These are phyloP conservation scores for Tanytarsus gracilentus DNA, from an alignment of 2,888 invertebrate genomes.

Conservation along the genomic window DNA sequence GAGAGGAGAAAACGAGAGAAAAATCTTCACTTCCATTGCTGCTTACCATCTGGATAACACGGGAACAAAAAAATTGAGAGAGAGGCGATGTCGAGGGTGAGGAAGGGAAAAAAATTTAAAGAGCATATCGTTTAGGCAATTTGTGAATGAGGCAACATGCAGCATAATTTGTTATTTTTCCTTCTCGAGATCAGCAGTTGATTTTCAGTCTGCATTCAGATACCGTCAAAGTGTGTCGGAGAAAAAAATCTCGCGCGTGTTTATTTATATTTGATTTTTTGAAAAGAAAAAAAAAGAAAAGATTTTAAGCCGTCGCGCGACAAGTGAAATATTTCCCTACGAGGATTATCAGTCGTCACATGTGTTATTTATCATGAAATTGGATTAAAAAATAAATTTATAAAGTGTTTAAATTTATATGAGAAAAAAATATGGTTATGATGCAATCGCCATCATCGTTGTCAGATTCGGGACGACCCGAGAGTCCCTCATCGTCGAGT, in stretches of 20 bases:
- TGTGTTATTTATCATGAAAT: background rate
- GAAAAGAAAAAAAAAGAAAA: background rate
- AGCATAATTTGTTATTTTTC: constrained; percentile 26
- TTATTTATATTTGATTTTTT: background rate
- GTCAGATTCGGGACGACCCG: constrained; percentile 35
- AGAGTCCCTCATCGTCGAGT: constrained; percentile 40
- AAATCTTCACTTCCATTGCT: too few relatives aligned
- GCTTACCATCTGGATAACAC: too few relatives aligned
- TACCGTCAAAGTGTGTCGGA: constrained; percentile 16
- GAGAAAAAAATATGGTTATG: constrained; percentile 40
- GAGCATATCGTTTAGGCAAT: constrained; percentile 17
- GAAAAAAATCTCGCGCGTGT: background rate
- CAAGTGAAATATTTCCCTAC: constrained; percentile 6
- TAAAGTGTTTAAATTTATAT: background rate
- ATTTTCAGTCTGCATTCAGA: constrained; percentile 25
- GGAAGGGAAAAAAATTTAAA: constrained; percentile 20
- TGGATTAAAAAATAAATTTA: background rate
- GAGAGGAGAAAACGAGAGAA: constrained; percentile 1
- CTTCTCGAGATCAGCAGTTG: background rate
- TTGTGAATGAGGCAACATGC: constrained; percentile 11
- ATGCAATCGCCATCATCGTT: constrained; percentile 40
- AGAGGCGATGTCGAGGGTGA: constrained; percentile 6
- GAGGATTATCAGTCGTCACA: background rate
- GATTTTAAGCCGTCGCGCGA: constrained; percentile 24
- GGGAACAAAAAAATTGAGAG: background rate